Conservation (phyloP, 1,140 invertebrate species). For the Drosophila pruinosa region DNA sequence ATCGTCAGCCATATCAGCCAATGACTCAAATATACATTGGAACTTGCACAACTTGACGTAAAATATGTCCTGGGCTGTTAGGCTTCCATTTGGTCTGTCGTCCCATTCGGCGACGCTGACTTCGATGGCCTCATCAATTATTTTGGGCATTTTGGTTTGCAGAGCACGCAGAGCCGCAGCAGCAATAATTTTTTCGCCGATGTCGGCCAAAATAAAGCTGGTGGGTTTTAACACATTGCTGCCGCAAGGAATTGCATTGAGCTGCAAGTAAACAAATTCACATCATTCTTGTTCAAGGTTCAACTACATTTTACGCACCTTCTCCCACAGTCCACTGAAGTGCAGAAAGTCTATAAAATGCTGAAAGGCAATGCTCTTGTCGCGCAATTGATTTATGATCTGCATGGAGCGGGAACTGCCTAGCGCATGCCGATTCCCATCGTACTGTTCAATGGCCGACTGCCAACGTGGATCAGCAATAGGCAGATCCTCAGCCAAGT, state of each 20-base stretch:
- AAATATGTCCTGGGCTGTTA: slow-evolving; percentile 89
- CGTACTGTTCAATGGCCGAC: slow-evolving; percentile 54
- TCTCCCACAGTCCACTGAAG: slow-evolving; percentile 88
- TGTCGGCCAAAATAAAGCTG: slow-evolving; percentile 87
- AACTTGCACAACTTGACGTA: slow-evolving; percentile 87
- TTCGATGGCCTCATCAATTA: slow-evolving; percentile 84
- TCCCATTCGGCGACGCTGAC: slow-evolving; percentile 84
- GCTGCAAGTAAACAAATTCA: slow-evolving; percentile 24
- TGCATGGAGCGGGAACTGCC: slow-evolving; percentile 90
- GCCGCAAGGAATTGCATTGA: slow-evolving; percentile 84
- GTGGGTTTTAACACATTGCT: slow-evolving; percentile 85
- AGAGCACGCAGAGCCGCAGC: slow-evolving; percentile 84
- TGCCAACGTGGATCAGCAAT: slow-evolving; percentile 94
- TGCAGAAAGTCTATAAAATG: slow-evolving; percentile 91
- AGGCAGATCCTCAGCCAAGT: slow-evolving; percentile 94
- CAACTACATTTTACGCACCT: slow-evolving; percentile 83
- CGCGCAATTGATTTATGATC: slow-evolving; percentile 91
- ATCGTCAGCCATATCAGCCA: slow-evolving; percentile 84
- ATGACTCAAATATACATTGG: slow-evolving; percentile 84
- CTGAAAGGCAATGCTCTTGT: slow-evolving; percentile 92
- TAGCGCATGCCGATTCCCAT: slow-evolving; percentile 76
- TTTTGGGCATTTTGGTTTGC: slow-evolving; percentile 58
- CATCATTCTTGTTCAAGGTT: neutral
- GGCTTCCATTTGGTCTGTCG: slow-evolving; percentile 83
- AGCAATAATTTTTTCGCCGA: slow-evolving; percentile 90